Evolutionary conservation across 2,888 invertebrate species (phyloP).

Genomic region (Doris montereyensis): DNA sequence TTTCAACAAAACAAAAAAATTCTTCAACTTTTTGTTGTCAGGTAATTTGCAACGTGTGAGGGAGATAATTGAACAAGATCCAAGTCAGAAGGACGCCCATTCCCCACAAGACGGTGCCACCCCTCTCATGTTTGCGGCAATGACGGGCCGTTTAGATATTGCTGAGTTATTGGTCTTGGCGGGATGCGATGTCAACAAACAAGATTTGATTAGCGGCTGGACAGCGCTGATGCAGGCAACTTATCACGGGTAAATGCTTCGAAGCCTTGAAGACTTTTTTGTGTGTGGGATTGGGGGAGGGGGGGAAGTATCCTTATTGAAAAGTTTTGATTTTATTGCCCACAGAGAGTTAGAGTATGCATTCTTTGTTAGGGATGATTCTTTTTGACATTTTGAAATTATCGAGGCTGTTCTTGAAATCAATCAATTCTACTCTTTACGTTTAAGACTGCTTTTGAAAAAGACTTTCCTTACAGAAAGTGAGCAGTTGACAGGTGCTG

Average conservation of each 20-base stretch:
- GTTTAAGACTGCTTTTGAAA: too few species aligned
- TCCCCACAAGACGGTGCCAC: constrained; percentile 72
- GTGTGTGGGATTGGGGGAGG: not conserved
- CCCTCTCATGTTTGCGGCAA: constrained; percentile 74
- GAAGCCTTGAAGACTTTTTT: not conserved
- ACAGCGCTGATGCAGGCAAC: constrained; percentile 74
- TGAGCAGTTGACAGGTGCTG: too few species aligned
- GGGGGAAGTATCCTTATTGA: not conserved
- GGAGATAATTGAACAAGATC: constrained; percentile 68
- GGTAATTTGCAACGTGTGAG: constrained; percentile 66
- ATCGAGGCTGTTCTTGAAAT: too few species aligned
- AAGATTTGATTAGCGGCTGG: constrained; percentile 73
- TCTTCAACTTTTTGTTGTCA: too few species aligned
- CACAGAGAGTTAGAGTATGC: not conserved
- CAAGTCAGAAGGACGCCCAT: constrained; percentile 65
- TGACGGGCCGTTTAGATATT: constrained; percentile 71
- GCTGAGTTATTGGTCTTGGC: constrained; percentile 69
- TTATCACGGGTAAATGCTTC: constrained; percentile 70
- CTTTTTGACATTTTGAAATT: too few species aligned
- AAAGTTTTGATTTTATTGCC: not conserved
- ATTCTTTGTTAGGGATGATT: too few species aligned
- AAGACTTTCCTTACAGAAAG: too few species aligned
- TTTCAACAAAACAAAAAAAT: too few species aligned
- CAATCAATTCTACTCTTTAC: too few species aligned
- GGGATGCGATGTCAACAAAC: constrained; percentile 72